A percentile compares a stretch with the other conserved stretches of the same genome.
Evolutionary conservation across 2,888 invertebrate genomes (phyloP).

Genomic region (Sympetrum striolatum): DNA sequence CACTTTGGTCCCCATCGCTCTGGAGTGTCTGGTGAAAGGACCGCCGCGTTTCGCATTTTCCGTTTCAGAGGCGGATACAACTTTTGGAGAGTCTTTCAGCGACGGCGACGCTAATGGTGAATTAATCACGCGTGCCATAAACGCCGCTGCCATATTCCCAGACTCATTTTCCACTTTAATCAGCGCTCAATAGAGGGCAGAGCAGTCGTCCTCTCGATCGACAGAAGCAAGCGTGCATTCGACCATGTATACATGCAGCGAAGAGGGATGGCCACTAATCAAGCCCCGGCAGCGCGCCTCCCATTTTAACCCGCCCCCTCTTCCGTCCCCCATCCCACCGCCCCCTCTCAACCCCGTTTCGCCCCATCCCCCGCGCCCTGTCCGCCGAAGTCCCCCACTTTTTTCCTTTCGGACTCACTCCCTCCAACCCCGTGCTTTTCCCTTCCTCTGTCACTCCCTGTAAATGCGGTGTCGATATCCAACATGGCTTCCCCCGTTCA

Average conservation of each 20-base stretch:
- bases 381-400: neutral
- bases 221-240: conserved; percentile 11
- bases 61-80: neutral
- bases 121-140: neutral
- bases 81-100: neutral
- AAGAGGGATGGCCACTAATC: conserved; percentile 32
- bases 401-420: neutral
- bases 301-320: conserved; percentile 8
- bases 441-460: neutral
- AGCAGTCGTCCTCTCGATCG: neutral
- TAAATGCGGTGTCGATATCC: conserved; percentile 39
- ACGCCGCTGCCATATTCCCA: neutral
- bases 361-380: neutral
- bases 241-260: neutral
- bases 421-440: neutral
- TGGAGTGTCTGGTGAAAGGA: neutral
- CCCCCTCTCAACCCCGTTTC: neutral
- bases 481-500: conserved; percentile 26
- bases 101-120: neutral
- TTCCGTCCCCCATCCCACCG: neutral
- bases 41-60: neutral
- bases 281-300: neutral
- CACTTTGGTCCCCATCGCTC: no score
- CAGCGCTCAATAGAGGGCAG: neutral
- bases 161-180: neutral